Evolutionary conservation across 2,113 vertebrate genomes (phyloP).

Genomic region (Ramphastos sulfuratus): DNA sequence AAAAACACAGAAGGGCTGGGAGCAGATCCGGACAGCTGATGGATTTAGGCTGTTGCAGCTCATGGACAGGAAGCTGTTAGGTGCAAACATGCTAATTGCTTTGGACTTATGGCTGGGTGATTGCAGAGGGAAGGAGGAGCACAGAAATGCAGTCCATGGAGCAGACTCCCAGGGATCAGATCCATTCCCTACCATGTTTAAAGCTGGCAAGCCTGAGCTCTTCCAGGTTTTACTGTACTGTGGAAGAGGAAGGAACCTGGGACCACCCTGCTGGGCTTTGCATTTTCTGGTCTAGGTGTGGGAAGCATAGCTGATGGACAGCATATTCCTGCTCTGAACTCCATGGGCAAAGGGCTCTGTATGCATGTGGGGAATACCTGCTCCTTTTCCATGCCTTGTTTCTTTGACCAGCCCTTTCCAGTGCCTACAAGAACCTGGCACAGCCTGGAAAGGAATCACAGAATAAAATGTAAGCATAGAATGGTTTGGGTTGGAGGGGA

Average conservation of each 20-base stretch:
- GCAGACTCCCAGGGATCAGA: neutral
- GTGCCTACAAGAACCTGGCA: neutral
- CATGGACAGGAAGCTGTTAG: neutral
- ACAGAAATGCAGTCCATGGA: neutral
- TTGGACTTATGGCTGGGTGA: neutral
- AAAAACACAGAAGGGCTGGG: neutral
- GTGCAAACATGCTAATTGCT: neutral
- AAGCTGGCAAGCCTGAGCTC: neutral
- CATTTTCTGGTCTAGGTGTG: neutral
- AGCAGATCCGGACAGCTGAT: neutral
- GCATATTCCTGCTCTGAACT: neutral
- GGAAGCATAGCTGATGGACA: neutral
- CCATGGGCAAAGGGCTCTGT: neutral
- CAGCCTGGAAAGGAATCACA: neutral
- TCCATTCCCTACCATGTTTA: neutral
- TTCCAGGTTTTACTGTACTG: neutral
- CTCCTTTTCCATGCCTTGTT: neutral
- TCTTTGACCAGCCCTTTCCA: neutral
- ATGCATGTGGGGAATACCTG: neutral
- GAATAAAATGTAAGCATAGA: neutral
- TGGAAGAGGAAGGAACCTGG: neutral
- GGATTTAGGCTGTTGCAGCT: neutral
- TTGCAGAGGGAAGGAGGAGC: neutral
- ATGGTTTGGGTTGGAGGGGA: neutral
- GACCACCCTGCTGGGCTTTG: neutral